Conservation (phyloP, 1,140 invertebrate genomes). For the Eueides isabella region DNA sequence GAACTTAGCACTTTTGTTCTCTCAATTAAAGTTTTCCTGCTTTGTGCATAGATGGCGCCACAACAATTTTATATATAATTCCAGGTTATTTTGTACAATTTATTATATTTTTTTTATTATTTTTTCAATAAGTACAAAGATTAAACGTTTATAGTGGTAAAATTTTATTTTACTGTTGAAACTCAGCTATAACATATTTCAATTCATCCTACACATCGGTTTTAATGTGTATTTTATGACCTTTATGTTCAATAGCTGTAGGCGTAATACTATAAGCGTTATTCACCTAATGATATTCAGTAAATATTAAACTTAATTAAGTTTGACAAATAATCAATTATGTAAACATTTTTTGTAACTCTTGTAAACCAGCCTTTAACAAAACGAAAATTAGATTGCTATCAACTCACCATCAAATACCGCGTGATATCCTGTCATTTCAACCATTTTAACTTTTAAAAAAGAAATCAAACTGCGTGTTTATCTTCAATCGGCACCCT, state of each 20-base stretch:
- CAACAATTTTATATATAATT: constrained; percentile 1
- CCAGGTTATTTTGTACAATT: neutral
- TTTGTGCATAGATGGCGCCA: constrained; percentile 49
- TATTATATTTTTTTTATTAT: neutral
- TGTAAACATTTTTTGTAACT: constrained; percentile 32
- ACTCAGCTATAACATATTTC: neutral
- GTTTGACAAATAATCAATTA: neutral
- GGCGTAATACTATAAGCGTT: constrained; percentile 10
- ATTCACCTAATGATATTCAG: neutral
- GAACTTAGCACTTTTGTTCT: neutral
- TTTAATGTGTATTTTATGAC: constrained; percentile 8
- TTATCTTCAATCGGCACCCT: constrained; percentile 81
- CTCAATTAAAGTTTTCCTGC: neutral
- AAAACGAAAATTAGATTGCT: constrained; percentile 61
- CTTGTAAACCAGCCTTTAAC: constrained; percentile 40
- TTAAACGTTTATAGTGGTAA: neutral
- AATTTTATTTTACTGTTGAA: neutral
- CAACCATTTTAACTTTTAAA: constrained; percentile 69
- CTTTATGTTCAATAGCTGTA: neutral
- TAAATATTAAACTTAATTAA: neutral
- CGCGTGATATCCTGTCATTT: constrained; percentile 74
- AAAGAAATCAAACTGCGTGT: constrained; percentile 60
- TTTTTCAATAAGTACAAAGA: no score
- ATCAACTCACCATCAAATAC: constrained; percentile 60
- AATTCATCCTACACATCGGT: constrained; percentile 1